Evolutionary conservation across 2,113 vertebrate genomes (phyloP).

Genomic region (Callipepla squamata): DNA sequence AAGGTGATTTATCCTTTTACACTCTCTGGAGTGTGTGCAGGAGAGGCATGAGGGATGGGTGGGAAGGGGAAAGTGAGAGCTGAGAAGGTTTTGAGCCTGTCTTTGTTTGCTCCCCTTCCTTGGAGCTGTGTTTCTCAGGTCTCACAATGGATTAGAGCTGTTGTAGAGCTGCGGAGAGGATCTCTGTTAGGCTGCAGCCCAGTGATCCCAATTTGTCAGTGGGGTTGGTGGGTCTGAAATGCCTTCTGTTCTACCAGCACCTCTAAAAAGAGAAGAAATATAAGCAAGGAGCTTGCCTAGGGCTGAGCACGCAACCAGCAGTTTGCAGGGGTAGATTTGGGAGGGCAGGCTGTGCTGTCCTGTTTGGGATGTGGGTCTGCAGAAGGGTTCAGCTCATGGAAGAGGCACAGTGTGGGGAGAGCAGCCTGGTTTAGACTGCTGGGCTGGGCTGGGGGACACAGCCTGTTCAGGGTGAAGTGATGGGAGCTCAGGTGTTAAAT

Average conservation of each 20-base stretch:
- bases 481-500: not conserved
- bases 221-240: not conserved
- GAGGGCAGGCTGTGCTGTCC: not conserved
- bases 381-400: not conserved
- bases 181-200: not conserved
- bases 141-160: not conserved
- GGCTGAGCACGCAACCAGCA: not conserved
- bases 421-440: not conserved
- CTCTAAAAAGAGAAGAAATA: not conserved
- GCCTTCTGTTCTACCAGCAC: accelerated
- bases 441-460: not conserved
- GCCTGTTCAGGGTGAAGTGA: not conserved
- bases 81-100: not conserved
- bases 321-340: not conserved
- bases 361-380: not conserved
- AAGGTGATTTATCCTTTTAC: not conserved
- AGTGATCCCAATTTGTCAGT: not conserved
- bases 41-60: not conserved
- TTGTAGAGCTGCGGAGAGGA: not conserved
- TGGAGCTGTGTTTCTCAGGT: not conserved
- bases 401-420: not conserved
- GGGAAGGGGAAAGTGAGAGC: not conserved
- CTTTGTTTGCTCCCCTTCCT: not conserved
- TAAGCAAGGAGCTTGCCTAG: not conserved
- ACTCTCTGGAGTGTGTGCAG: accelerated